A percentile compares a stretch with the other conserved stretches of the same genome.
Evolutionary conservation across 2,113 vertebrate species (phyloP).

Genomic region (Hystrix cristata): DNA sequence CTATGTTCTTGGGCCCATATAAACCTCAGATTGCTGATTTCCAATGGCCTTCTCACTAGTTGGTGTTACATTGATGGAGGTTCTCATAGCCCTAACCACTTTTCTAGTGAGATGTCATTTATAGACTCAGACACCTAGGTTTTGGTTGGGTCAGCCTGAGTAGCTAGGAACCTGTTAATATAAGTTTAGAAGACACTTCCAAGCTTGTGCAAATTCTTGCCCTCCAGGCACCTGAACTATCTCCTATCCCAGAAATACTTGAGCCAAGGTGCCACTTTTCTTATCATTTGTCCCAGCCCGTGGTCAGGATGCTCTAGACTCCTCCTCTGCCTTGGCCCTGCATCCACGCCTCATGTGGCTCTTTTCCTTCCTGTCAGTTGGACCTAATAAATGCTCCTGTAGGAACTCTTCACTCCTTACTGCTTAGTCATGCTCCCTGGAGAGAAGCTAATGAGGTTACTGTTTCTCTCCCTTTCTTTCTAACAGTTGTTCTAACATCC

Average conservation of each 20-base stretch:
- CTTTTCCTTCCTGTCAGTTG: background rate
- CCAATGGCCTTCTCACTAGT: background rate
- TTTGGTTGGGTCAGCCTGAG: background rate
- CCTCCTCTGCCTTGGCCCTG: background rate
- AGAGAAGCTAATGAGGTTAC: background rate
- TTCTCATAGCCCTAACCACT: background rate
- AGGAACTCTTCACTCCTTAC: background rate
- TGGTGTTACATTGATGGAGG: background rate
- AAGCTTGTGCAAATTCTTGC: background rate
- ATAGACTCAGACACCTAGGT: background rate
- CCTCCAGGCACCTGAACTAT: background rate
- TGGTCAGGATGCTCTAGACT: background rate
- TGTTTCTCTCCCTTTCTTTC: background rate
- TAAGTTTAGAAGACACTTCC: background rate
- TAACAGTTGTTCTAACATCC: background rate
- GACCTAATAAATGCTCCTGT: background rate
- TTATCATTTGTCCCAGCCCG: too few relatives aligned
- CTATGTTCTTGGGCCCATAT: background rate
- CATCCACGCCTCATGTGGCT: background rate
- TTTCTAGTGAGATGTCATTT: conserved; percentile 16
- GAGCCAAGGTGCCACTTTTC: background rate
- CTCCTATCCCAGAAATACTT: background rate
- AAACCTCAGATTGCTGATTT: background rate
- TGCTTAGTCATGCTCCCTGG: background rate
- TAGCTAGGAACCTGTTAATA: background rate